These are phyloP conservation scores for Nasonia vitripennis DNA, from an alignment of 1,140 invertebrate genomes.

Conservation along the genomic window DNA sequence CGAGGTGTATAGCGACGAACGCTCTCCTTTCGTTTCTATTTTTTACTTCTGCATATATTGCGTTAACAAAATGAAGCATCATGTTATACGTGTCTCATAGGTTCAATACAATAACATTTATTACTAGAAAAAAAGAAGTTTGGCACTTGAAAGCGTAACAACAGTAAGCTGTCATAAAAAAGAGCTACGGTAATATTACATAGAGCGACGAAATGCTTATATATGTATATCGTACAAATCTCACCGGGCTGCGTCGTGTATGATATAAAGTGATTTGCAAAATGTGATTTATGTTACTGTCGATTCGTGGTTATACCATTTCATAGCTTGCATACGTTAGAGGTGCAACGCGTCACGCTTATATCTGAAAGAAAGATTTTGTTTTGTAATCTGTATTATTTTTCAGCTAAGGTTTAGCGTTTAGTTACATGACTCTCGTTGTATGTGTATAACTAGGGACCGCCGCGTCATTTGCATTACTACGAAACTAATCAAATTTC, in stretches of 20 bases:
- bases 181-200: background rate
- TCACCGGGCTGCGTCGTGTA: background rate
- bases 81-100: background rate
- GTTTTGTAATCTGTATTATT: background rate
- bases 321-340: background rate
- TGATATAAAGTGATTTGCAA: background rate
- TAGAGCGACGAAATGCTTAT: background rate
- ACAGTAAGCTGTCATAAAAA: background rate
- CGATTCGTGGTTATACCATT: background rate
- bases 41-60: background rate
- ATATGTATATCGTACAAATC: background rate
- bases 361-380: background rate
- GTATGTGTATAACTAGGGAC: too few species aligned
- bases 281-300: constrained; percentile 3
- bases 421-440: background rate
- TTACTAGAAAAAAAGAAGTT: background rate
- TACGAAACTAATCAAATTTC: background rate
- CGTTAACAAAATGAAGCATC: background rate
- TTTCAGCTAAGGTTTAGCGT: background rate
- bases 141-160: background rate
- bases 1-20: background rate
- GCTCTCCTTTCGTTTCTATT: background rate
- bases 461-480: background rate
- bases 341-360: background rate
- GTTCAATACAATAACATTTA: background rate